phyloP scores from a whole-genome alignment of 2,797 vertebrate species.

The Tachyglossus aculeatus region DNA sequence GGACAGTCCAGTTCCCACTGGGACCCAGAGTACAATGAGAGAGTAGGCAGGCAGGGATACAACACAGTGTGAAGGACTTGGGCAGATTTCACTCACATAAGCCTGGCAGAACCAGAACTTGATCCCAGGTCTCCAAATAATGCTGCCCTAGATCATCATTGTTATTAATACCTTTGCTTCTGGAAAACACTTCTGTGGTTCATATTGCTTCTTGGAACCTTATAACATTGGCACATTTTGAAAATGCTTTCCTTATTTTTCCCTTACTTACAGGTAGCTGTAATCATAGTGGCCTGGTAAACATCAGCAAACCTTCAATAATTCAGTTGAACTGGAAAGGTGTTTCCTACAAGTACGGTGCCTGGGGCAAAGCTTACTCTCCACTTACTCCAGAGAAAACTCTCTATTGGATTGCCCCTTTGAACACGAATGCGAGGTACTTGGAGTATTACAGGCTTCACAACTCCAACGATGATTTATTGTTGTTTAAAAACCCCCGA shows the following conservation, averaged over 20 bases:
- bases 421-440: constrained; percentile 51
- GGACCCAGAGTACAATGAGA: no score
- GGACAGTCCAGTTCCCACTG: no score
- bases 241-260: constrained; percentile 2
- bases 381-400: constrained; percentile 48
- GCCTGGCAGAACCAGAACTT: no score
- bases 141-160: no score
- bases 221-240: not conserved
- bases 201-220: no score
- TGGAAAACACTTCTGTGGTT: not conserved
- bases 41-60: no score
- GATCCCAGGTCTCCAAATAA: no score
- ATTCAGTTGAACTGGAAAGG: constrained; percentile 76
- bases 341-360: constrained; percentile 65
- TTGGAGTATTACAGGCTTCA: constrained; percentile 69
- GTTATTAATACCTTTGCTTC: not conserved
- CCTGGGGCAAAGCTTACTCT: constrained; percentile 75
- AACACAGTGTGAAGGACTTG: no score
- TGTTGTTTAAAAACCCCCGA: constrained; percentile 33
- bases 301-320: constrained; percentile 70
- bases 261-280: constrained; percentile 70
- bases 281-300: constrained; percentile 58
- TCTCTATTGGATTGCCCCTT: constrained; percentile 76
- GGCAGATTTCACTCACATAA: no score
- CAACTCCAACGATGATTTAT: constrained; percentile 65